These are phyloP conservation scores for Cyphomyrus discorhynchus DNA, from an alignment of 2,113 vertebrate genomes.

Conservation along the genomic window DNA sequence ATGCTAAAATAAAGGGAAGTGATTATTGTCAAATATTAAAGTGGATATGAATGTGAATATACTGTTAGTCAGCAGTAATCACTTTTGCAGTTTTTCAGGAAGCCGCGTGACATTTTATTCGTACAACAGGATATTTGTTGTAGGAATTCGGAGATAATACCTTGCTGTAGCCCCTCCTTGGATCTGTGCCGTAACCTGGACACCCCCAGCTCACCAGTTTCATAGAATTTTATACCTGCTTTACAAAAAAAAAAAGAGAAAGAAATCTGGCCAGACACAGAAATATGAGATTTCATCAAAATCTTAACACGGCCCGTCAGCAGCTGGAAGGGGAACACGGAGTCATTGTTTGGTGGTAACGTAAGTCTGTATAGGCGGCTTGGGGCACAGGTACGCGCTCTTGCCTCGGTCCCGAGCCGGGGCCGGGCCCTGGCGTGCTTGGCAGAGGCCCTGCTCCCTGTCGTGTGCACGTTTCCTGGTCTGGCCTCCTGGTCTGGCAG, in stretches of 20 bases:
- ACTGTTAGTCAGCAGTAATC: not conserved
- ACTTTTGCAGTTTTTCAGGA: not conserved
- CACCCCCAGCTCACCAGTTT: not conserved
- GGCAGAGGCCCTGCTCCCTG: not conserved
- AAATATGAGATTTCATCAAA: not conserved
- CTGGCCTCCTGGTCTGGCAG: not conserved
- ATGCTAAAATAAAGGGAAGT: not conserved
- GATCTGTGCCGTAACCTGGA: not conserved
- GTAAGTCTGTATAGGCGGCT: not conserved
- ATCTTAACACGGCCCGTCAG: not conserved
- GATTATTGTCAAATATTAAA: not conserved
- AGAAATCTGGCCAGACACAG: not conserved
- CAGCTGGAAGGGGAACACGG: not conserved
- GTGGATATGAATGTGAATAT: not conserved
- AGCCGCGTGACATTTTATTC: not conserved
- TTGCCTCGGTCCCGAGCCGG: not conserved
- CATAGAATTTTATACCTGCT: not conserved
- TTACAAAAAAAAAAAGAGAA: not conserved
- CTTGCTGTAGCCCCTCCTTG: not conserved
- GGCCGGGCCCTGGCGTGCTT: not conserved
- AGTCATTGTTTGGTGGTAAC: not conserved
- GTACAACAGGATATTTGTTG: not conserved
- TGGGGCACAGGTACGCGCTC: not conserved
- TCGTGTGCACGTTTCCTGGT: not conserved
- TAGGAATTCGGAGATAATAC: not conserved